Percentiles rank a stretch among this genome's conserved stretches.
These are phyloP conservation scores for Laupala kohalensis DNA, from an alignment of 1,140 invertebrate species.

Conservation along the genomic window DNA sequence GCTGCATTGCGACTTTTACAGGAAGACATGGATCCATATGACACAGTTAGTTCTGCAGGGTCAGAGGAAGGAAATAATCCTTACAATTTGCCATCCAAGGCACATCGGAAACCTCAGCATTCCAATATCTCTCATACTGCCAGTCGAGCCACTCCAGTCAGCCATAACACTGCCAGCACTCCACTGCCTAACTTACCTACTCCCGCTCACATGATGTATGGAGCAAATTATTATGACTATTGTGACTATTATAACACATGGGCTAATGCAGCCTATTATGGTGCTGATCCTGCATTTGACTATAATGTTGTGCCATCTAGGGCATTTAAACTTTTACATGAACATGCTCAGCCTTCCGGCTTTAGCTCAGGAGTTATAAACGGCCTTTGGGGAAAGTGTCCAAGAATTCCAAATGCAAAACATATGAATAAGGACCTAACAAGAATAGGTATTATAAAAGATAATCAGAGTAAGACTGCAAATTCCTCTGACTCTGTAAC, in stretches of 20 bases:
- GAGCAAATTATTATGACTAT: conserved; percentile 30
- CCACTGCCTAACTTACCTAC: conserved; percentile 13
- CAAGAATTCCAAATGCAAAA: conserved; percentile 16
- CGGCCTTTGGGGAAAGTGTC: conserved; percentile 20
- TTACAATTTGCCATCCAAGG: conserved; percentile 3
- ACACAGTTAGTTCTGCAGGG: conserved; percentile 23
- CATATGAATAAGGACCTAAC: background rate
- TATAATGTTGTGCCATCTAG: conserved; percentile 37
- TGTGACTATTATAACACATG: conserved; percentile 45
- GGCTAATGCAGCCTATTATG: conserved; percentile 28
- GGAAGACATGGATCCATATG: conserved; percentile 31
- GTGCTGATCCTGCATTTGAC: conserved; percentile 13
- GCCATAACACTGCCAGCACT: conserved; percentile 20
- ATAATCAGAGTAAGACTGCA: conserved; percentile 3
- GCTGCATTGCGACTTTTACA: conserved; percentile 38
- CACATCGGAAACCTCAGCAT: conserved; percentile 6
- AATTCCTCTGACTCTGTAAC: background rate
- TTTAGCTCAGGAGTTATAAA: conserved; percentile 18
- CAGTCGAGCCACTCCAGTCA: background rate
- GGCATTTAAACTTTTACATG: conserved; percentile 33
- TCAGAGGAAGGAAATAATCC: conserved; percentile 1
- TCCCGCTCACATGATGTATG: conserved; percentile 29
- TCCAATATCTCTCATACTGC: background rate
- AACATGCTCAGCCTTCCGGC: conserved; percentile 19
- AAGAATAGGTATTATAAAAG: background rate